These are phyloP conservation scores for Tachysurus fulvidraco DNA, from an alignment of 2,113 vertebrate genomes.

Conservation along the genomic window DNA sequence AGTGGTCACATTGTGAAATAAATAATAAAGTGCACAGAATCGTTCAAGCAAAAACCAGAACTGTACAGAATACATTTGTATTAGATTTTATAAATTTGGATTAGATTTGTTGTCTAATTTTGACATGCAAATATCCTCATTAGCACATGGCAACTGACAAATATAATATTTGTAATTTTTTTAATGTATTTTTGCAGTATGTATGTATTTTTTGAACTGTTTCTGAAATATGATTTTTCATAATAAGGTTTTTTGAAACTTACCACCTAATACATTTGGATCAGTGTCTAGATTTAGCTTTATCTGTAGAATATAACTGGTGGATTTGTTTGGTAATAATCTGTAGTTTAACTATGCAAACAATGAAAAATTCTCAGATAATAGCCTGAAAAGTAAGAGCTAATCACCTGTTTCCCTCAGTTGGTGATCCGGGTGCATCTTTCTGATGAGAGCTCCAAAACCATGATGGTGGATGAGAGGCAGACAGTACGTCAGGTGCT, in stretches of 20 bases:
- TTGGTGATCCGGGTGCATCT: slow-evolving; percentile 95
- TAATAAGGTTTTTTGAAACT: background rate
- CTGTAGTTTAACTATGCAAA: background rate
- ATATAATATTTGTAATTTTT: too few relatives aligned
- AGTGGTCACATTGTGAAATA: background rate
- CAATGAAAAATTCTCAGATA: background rate
- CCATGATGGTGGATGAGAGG: slow-evolving; percentile 99
- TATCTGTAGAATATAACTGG: background rate
- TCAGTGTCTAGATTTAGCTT: background rate
- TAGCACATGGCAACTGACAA: too few relatives aligned
- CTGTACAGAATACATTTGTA: too few relatives aligned
- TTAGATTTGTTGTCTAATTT: too few relatives aligned
- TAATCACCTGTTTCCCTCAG: slow-evolving; percentile 61
- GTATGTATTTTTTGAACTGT: background rate
- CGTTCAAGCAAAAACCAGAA: too few relatives aligned
- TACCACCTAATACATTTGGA: background rate
- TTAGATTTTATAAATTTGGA: too few relatives aligned
- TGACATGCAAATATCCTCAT: too few relatives aligned
- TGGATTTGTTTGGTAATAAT: background rate
- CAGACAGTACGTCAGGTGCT: slow-evolving; percentile 97
- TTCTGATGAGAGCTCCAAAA: slow-evolving; percentile 98
- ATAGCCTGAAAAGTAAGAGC: background rate
- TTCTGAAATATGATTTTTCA: background rate
- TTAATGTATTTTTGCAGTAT: too few relatives aligned
- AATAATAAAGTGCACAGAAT: background rate